A percentile compares a stretch with the other conserved stretches of the same genome.
These are phyloP conservation scores for Pagrus major DNA, from an alignment of 2,113 vertebrate species.

Conservation along the genomic window DNA sequence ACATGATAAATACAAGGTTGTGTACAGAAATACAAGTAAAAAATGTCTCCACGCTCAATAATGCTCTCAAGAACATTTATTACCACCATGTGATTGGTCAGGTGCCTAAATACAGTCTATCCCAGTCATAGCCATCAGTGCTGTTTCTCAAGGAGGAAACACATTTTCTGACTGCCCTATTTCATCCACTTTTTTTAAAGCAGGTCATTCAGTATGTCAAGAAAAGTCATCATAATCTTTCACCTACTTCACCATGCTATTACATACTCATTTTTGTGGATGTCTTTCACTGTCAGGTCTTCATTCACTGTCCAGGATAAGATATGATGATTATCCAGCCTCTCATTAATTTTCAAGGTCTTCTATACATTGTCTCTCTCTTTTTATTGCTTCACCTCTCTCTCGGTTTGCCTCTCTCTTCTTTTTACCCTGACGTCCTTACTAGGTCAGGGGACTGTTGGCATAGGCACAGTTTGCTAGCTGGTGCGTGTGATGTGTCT, in stretches of 20 bases:
- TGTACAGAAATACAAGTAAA: too few relatives aligned
- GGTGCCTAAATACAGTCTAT: background rate
- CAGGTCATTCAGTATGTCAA: background rate
- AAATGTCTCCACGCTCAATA: too few relatives aligned
- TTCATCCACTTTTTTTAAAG: background rate
- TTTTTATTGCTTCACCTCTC: background rate
- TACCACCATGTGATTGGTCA: too few relatives aligned
- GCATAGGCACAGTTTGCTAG: conserved; percentile 49
- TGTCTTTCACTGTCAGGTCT: background rate
- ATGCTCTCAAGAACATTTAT: too few relatives aligned
- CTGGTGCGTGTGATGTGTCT: conserved; percentile 64
- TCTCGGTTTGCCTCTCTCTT: background rate
- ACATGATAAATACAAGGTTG: too few relatives aligned
- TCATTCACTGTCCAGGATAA: background rate
- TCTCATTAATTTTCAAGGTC: background rate
- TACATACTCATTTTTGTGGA: background rate
- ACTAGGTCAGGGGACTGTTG: conserved; percentile 48
- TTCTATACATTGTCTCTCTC: conserved; percentile 8
- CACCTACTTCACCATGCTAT: background rate
- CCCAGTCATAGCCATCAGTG: background rate
- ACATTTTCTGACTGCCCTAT: background rate
- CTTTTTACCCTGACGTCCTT: conserved; percentile 37
- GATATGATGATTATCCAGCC: conserved; percentile 4
- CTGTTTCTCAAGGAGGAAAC: background rate
- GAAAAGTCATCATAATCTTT: conserved; percentile 1